Percentiles rank a stretch among this genome's conserved stretches.
phyloP scores from a whole-genome alignment of 2,113 vertebrate genomes.

The Dasyurus viverrinus region DNA sequence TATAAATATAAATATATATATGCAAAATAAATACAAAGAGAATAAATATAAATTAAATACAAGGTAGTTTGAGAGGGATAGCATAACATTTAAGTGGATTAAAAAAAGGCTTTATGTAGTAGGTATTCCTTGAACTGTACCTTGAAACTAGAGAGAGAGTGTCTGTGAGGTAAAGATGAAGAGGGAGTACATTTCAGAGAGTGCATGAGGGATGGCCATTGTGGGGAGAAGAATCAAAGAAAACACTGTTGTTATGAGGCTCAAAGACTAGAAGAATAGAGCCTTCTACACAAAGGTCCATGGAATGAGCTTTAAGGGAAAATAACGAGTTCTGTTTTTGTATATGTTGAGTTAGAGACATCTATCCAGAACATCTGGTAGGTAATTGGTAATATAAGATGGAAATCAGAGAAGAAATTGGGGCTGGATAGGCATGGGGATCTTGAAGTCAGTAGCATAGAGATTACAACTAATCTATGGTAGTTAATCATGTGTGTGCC shows the following conservation, averaged over 20 bases:
- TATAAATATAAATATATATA: background rate
- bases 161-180: background rate
- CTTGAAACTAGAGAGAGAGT: background rate
- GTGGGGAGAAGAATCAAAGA: background rate
- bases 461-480: background rate
- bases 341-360: background rate
- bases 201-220: background rate
- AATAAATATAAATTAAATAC: background rate
- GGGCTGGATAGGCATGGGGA: no score
- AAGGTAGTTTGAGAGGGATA: background rate
- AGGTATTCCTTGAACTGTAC: background rate
- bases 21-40: background rate
- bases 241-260: background rate
- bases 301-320: background rate
- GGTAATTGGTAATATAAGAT: background rate
- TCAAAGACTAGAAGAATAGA: background rate
- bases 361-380: background rate
- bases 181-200: background rate
- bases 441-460: background rate
- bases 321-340: background rate
- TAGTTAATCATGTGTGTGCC: background rate
- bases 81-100: background rate
- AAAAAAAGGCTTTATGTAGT: background rate
- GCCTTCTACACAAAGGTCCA: background rate
- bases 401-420: background rate